Percentiles rank a stretch among this genome's conserved stretches.
These are phyloP conservation scores for Nerophis ophidion DNA, from an alignment of 2,113 vertebrate species.

Conservation along the genomic window DNA sequence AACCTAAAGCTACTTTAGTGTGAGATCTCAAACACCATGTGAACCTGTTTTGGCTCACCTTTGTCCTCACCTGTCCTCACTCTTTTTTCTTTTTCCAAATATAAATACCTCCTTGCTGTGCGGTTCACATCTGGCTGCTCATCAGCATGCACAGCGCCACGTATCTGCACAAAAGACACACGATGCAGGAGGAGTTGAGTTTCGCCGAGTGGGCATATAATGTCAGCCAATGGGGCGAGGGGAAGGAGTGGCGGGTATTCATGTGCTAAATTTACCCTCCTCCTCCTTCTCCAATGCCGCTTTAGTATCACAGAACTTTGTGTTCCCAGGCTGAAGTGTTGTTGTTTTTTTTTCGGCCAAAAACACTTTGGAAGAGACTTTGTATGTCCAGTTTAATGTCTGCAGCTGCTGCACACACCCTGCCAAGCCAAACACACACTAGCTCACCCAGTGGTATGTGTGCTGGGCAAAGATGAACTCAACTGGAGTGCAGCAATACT, in stretches of 20 bases:
- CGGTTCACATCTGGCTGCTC: neutral
- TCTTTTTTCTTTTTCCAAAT: no score
- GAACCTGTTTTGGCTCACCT: no score
- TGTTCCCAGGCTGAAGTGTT: constrained; percentile 20
- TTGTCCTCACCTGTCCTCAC: no score
- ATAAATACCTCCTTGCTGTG: no score
- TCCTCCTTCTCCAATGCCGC: neutral
- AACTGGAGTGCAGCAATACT: no score
- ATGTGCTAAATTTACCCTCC: constrained; percentile 59
- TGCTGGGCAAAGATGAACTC: no score
- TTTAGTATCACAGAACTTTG: constrained; percentile 15
- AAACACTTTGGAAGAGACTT: neutral
- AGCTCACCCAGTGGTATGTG: no score
- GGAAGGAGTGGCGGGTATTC: constrained; percentile 6
- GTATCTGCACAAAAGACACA: neutral
- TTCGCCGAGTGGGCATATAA: neutral
- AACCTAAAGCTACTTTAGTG: no score
- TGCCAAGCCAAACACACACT: constrained; percentile 1
- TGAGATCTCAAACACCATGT: no score
- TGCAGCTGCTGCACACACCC: neutral
- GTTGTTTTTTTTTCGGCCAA: neutral
- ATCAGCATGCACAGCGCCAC: neutral
- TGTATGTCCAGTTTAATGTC: constrained; percentile 1
- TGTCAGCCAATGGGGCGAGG: neutral
- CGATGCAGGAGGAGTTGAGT: neutral